These are phyloP conservation scores for Spialia ferax DNA, from an alignment of 2,888 invertebrate genomes.

Conservation along the genomic window DNA sequence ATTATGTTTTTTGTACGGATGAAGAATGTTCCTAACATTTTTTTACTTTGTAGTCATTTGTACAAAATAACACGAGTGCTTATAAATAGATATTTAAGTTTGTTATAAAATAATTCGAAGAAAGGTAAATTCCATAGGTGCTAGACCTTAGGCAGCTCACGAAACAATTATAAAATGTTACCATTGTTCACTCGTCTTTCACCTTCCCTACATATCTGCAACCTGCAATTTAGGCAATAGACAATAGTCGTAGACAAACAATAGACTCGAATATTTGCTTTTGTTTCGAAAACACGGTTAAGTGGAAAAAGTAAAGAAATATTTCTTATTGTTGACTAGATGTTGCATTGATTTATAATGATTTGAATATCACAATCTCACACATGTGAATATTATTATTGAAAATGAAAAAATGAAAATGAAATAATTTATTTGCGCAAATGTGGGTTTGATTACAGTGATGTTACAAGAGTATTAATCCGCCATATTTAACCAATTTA, in stretches of 20 bases:
- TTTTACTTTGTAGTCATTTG: background rate
- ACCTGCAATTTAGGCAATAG: conserved; percentile 21
- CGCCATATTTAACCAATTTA: no score
- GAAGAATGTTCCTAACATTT: background rate
- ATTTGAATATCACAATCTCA: no score
- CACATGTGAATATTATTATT: no score
- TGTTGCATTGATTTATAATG: no score
- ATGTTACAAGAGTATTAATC: no score
- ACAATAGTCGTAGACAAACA: conserved; percentile 27
- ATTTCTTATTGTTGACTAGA: background rate
- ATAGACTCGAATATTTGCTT: conserved; percentile 25
- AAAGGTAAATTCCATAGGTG: background rate
- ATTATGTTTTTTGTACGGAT: conserved; percentile 1
- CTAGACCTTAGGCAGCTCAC: background rate
- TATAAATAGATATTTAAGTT: background rate
- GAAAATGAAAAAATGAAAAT: no score
- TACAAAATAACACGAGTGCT: background rate
- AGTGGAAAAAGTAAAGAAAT: no score
- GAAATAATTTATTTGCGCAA: no score
- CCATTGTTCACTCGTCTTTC: conserved; percentile 13
- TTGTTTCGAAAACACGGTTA: conserved; percentile 19
- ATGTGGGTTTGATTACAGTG: no score
- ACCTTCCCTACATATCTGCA: conserved; percentile 15
- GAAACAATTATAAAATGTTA: conserved; percentile 15
- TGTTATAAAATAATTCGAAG: background rate